Evolutionary conservation across 2,113 vertebrate species (phyloP).

Genomic region (Microcebus jonahi): DNA sequence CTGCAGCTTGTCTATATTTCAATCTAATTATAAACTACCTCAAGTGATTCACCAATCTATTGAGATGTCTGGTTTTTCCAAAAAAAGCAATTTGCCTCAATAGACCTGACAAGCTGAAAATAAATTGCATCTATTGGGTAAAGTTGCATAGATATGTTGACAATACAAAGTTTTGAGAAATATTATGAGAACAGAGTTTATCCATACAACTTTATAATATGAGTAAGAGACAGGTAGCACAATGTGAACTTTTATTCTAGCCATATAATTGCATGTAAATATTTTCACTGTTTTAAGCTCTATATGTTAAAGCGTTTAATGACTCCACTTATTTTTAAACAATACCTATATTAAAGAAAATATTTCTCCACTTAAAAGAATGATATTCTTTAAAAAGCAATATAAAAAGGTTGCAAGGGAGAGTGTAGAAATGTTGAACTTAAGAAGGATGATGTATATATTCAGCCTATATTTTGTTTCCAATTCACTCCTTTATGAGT

Average conservation of each 20-base stretch:
- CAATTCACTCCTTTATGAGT: not conserved
- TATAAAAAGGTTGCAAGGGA: not conserved
- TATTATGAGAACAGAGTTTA: not conserved
- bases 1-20: conserved; percentile 53
- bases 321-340: not conserved
- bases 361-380: not conserved
- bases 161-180: not conserved
- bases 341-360: not conserved
- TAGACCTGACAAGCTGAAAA: conserved; percentile 28
- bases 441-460: not conserved
- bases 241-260: not conserved
- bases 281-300: not conserved
- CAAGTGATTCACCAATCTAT: conserved; percentile 26
- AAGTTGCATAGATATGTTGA: not conserved
- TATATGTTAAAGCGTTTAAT: not conserved
- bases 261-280: not conserved
- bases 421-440: not conserved
- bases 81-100: not conserved
- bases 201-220: not conserved
- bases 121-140: not conserved
- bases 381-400: not conserved
- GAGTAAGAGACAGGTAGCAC: not conserved
- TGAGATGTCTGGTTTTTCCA: not conserved
- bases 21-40: conserved; percentile 33
- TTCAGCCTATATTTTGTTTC: not conserved